Evolutionary conservation across 2,797 vertebrate species (phyloP).

Genomic region (Loriculus beryllinus): DNA sequence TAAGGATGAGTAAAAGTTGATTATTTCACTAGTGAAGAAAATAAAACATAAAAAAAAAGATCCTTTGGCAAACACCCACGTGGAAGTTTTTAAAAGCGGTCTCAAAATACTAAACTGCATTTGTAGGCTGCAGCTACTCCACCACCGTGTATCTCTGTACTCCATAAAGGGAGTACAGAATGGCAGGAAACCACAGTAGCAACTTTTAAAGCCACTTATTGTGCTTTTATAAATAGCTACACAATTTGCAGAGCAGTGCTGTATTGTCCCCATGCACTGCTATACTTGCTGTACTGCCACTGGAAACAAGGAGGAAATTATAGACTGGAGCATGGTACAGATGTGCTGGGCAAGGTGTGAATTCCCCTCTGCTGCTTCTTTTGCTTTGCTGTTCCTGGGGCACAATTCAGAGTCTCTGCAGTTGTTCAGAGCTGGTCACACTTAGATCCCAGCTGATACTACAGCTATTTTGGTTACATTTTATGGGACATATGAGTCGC

Average conservation of each 20-base stretch:
- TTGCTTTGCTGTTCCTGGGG: neutral
- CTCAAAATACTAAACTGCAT: constrained; percentile 17
- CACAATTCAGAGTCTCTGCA: neutral
- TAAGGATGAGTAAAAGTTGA: neutral
- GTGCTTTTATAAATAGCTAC: neutral
- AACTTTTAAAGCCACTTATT: neutral
- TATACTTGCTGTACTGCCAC: neutral
- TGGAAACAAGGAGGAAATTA: neutral
- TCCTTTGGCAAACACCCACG: constrained; percentile 37
- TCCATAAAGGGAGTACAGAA: neutral
- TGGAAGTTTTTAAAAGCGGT: constrained; percentile 30
- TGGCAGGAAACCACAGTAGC: neutral
- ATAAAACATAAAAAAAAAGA: neutral
- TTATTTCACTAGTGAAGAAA: constrained; percentile 6
- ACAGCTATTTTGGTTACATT: neutral
- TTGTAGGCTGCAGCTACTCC: constrained; percentile 26
- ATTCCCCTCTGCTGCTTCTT: neutral
- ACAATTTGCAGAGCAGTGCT: neutral
- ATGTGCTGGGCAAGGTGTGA: neutral
- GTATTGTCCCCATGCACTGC: neutral
- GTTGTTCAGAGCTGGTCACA: neutral
- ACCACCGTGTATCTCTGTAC: neutral
- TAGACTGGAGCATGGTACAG: neutral
- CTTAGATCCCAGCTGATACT: neutral
- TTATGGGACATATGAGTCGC: neutral